Evolutionary conservation across 1,140 invertebrate species (phyloP), one percentile per base, ranked within the genome.

Genomic region (Leptopilina boulardi): DNA sequence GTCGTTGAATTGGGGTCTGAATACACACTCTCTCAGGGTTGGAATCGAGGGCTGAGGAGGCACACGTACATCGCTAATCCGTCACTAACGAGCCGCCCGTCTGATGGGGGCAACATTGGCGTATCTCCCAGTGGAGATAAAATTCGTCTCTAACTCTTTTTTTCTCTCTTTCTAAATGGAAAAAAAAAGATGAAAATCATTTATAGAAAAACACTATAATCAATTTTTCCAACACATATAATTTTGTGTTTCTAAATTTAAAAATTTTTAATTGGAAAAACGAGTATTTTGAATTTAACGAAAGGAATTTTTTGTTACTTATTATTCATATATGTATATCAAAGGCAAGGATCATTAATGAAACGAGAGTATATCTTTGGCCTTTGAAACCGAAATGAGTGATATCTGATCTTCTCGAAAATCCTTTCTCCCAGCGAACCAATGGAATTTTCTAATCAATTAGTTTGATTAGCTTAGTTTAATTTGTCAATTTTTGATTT

Each of bases 61-160:
- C 84, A 85, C 85, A 89, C 85, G 87, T 87, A 87, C 84, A 87
- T 89, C 84, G 83, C 87, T 89, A 89, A 89, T 89, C 86, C 87
- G 83, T 88, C 87, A 84, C 85, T 89, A 89, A 89, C 87, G 87
- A 89, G 87, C 86, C 83, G 75, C 81, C 84, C 78, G 76, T 73
- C 80, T 81, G 82, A 81, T 83, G 78, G 84, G 83, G 81, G 82
- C 75, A 54, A 76, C 84, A 85, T 82, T 85, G 83, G 79, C 82
- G 82, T 82, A 86, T 66, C 56, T 73, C 73, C 75, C 56, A 18
- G 23, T 26, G 23, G 56, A 66, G 44, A 47, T 47, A 66, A 26
- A 66, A 66, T 66, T 30, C 26, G 19, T 10, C n/a, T n/a, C 23
- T 15, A 66, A 66, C 56, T 66, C 56, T 26, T 26, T 30, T 54